Percentiles rank a stretch among this genome's conserved stretches.
phyloP scores from a whole-genome alignment of 2,797 vertebrate genomes.

The Delichon dasypus region DNA sequence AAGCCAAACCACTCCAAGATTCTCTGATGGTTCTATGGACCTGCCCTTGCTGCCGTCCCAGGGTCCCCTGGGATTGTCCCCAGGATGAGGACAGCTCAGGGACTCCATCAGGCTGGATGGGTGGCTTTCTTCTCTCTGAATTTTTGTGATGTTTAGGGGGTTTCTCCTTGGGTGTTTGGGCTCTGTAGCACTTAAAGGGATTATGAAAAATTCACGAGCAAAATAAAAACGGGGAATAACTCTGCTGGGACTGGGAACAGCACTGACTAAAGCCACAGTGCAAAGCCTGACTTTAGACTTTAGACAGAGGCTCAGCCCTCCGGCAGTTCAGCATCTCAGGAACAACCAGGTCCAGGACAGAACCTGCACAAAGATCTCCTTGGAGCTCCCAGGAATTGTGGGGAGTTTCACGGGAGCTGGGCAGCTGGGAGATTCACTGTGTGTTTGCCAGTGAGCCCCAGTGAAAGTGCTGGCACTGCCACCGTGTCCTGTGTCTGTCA shows the following conservation, averaged over 20 bases:
- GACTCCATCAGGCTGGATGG: not conserved
- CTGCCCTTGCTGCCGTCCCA: not conserved
- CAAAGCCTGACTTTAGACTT: too few species aligned
- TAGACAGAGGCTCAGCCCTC: not conserved
- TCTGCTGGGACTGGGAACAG: not conserved
- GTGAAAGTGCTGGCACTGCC: not conserved
- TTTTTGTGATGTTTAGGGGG: not conserved
- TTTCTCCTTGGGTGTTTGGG: not conserved
- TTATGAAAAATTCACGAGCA: not conserved
- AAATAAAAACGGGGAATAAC: not conserved
- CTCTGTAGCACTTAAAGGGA: rapidly evolving
- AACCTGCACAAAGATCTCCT: not conserved
- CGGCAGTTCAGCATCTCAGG: not conserved
- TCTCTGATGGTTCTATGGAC: not conserved
- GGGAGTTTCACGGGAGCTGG: not conserved
- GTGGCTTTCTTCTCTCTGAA: not conserved
- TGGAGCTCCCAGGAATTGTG: not conserved
- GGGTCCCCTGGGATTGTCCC: not conserved
- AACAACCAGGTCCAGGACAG: not conserved
- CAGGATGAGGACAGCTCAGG: not conserved
- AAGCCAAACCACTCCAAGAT: not conserved
- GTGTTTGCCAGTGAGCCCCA: not conserved
- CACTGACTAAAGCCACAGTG: not conserved
- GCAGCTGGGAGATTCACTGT: not conserved
- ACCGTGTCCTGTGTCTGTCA: not conserved